These are phyloP conservation scores for Chionis minor DNA, from an alignment of 2,113 vertebrate genomes.

Conservation along the genomic window DNA sequence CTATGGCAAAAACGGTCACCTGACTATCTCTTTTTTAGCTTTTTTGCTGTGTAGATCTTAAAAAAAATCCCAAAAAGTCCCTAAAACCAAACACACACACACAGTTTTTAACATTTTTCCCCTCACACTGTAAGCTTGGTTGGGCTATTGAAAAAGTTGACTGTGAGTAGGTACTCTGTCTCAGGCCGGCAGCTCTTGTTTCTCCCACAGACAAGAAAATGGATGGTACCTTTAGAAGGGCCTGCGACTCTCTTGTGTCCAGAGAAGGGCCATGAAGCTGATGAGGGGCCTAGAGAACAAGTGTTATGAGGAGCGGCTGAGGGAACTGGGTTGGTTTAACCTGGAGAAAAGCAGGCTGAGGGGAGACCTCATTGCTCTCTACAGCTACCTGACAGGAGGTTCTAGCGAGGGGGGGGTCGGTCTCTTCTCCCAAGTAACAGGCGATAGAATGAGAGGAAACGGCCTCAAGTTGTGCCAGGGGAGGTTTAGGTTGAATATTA, in stretches of 20 bases:
- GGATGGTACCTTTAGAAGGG: not conserved
- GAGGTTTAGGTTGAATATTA: not conserved
- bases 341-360: not conserved
- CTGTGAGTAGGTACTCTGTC: not conserved
- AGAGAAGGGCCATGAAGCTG: not conserved
- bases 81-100: not conserved
- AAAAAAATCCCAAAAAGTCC: not conserved
- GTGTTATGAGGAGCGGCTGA: no score
- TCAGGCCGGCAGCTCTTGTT: not conserved
- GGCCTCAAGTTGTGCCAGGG: not conserved
- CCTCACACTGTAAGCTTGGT: not conserved
- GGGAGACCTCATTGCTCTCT: not conserved
- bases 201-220: not conserved
- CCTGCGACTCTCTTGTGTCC: not conserved
- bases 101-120: not conserved
- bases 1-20: not conserved
- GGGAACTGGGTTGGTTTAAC: not conserved
- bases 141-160: not conserved
- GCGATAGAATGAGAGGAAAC: not conserved
- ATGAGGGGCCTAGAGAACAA: no score
- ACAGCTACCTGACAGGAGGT: not conserved
- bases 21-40: not conserved
- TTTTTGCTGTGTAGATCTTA: not conserved
- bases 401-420: not conserved
- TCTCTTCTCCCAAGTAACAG: not conserved